phyloP scores from a whole-genome alignment of 2,888 invertebrate species.

The Odontothrips loti region DNA sequence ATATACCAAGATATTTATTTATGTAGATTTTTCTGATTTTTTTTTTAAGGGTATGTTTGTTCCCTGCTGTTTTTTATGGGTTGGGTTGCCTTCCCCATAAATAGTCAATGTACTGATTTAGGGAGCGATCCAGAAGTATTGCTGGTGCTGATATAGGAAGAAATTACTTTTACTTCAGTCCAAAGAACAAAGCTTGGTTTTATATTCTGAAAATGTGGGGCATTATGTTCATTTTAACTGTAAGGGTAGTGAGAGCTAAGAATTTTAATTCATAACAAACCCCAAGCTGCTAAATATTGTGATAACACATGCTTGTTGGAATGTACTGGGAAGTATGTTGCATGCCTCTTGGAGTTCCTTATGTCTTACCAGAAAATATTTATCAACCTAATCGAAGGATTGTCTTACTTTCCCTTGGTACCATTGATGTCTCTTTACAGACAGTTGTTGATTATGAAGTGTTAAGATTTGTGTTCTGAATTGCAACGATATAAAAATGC shows the following conservation, averaged over 20 bases:
- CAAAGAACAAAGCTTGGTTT: constrained; percentile 17
- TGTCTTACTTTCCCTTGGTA: not conserved
- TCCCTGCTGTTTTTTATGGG: not conserved
- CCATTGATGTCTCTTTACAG: not conserved
- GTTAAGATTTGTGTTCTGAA: not conserved
- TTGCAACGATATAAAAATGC: not conserved
- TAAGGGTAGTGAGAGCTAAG: not conserved
- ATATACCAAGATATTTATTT: not conserved
- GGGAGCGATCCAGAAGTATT: not conserved
- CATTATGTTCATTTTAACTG: not conserved
- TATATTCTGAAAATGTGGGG: not conserved
- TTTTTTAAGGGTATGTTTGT: not conserved
- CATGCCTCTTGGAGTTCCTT: not conserved
- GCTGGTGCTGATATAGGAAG: not conserved
- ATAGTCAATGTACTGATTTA: constrained; percentile 17
- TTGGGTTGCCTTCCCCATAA: not conserved
- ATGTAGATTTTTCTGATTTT: not conserved
- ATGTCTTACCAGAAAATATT: not conserved
- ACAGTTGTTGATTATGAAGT: not conserved
- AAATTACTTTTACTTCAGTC: not conserved
- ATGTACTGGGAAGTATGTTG: not conserved
- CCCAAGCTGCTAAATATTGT: constrained; percentile 9
- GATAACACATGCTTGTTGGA: constrained; percentile 22
- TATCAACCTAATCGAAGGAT: not conserved
- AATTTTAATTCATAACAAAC: constrained; percentile 3